phyloP scores from a whole-genome alignment of 92 coral and sea anemone genomes.

The Epizoanthus ramosus region DNA sequence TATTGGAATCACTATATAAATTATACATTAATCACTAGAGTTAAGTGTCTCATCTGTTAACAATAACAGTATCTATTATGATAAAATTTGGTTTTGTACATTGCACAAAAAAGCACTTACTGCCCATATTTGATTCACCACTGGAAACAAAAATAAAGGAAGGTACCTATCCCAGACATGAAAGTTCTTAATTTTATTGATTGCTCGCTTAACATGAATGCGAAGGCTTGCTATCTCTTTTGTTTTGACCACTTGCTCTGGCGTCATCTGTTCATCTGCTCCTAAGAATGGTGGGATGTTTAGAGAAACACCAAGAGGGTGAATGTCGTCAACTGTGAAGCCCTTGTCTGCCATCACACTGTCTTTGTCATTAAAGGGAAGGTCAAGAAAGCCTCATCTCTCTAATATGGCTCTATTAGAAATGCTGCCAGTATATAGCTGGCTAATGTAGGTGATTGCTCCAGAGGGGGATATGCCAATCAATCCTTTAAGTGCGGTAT shows the following conservation, averaged over 20 bases:
- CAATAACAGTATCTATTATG: no score
- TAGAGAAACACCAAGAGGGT: constrained; percentile 21
- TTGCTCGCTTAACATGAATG: constrained; percentile 30
- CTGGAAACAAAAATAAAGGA: no score
- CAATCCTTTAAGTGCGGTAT: constrained; percentile 18
- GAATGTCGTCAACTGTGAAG: constrained; percentile 22
- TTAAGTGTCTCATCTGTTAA: no score
- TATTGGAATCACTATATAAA: no score
- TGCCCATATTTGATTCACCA: no score
- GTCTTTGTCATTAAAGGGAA: constrained; percentile 32
- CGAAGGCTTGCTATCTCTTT: constrained; percentile 21
- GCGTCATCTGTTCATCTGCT: constrained; percentile 22
- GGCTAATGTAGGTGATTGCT: constrained; percentile 16
- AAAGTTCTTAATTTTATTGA: no score
- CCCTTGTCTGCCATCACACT: constrained; percentile 34
- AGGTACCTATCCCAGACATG: no score
- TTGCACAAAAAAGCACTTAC: no score
- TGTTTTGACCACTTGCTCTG: constrained; percentile 36
- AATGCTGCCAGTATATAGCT: constrained; percentile 26
- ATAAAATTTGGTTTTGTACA: no score
- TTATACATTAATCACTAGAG: no score
- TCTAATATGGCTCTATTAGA: constrained; percentile 16
- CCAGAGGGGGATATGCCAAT: constrained; percentile 28
- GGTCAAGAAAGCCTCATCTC: constrained; percentile 32
- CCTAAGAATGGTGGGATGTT: constrained; percentile 34